Base-by-base conservation (phyloP, 2,888 invertebrate genomes). In the Stenotaenia linearis region DNA sequence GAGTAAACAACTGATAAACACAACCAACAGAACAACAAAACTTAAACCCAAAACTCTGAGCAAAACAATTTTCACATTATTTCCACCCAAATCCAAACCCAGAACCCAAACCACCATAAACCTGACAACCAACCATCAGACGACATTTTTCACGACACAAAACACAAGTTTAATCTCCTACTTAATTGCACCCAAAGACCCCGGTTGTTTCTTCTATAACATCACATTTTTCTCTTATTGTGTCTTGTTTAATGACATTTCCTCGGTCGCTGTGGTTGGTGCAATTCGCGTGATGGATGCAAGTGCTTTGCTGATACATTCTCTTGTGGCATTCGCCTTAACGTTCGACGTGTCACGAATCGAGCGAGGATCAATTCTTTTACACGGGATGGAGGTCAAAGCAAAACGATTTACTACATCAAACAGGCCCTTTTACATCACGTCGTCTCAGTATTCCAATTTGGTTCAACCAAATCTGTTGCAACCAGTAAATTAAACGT, bases 321-420 rank as follows among this genome's bases (percentile, higher is more conserved):
- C 61, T 61, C 61, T 15, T 25, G 61, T 61, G 61, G 61, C 61
- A 9, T 56, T 56, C 56, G 23, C 56, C 23, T 56, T 56, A 56
- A 56, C 23, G 61, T 61, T 61, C 61, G 61, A 61, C 61, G 61
- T 61, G 61, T 61, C 61, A 61, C 61, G 61, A 61, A 61, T 61
- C 61, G 61, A 61, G 61, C 61, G 12, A 23, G 25, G 61, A 61
- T 61, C 61, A 61, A 61, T 61, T 61, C 61, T 61, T 61, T 61
- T 25, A 61, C 61, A 25, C 25, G 61, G 25, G 61, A 61, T 61
- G 25, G 25, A 28, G 61, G 61, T 61, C 61, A 61, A 61, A 61
- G 61, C 61, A 61, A 61, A 61, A 61, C 61, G 61, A 61, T 61
- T 61, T 61, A 61, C 61, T 61, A 25, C 56, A 56, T 56, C 56